Evolutionary conservation across 2,113 vertebrate species (phyloP), one percentile per base, ranked within the genome.

Genomic region (Dinomys branickii): DNA sequence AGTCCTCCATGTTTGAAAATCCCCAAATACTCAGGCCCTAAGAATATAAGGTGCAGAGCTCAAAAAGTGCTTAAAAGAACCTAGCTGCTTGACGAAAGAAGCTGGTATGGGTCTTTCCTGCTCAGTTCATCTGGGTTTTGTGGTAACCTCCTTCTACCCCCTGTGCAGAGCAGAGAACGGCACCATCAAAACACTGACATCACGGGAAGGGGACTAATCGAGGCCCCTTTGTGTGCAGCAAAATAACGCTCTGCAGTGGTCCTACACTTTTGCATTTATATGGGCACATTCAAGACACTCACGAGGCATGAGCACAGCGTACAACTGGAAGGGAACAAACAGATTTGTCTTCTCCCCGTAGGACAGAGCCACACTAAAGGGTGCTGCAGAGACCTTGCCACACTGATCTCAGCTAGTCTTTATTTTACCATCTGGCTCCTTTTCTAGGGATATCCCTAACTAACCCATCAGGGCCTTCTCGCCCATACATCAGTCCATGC

Each of bases 361-460:
- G 6, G 82, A 73, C 30, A 30, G 67, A 87, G 59, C 56, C 33
- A 0, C 56, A 12, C 83, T 2, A 61, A 86, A 80, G 84, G 56
- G 96, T 35, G 47, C 91, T 75, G 41, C 2, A 24, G 75, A 84
- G 84, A 3, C 91, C 52, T 11, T 28, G 81, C 28, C 90, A 78
- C 85, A 85, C 52, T 94, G 95, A 97, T 96, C 92, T 89, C 58
- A 59, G 75, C 52, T 38, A 26, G 69, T 47, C 95, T 97, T 97
- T 97, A 52, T 96, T 73, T 63, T 47, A 85, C 91, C 91, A 96
- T 95, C 96, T 94, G 95, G 94, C 88, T 93, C 24, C 67, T 91
- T 94, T 80, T 85, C 95, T 59, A 85, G 90, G 96, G 88, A 61
- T 56, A 52, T 56, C 92, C 87, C 73, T 96, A 94, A 91, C 75